phyloP scores from a whole-genome alignment of 2,888 invertebrate genomes.

The Choreutis nemorana region DNA sequence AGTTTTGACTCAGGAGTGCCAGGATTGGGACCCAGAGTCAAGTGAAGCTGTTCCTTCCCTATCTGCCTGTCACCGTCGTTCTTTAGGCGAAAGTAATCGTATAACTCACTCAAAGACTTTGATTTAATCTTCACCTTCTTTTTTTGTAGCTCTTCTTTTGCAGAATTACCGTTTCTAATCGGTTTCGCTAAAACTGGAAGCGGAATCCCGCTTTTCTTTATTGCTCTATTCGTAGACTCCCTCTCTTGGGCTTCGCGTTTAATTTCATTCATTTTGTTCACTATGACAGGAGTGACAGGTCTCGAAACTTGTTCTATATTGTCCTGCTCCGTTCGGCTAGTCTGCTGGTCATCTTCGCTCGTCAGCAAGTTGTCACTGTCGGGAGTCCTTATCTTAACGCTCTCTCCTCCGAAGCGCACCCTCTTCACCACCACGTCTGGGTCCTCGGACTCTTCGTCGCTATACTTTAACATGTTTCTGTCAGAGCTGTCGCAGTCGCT shows the following conservation, averaged over 20 bases:
- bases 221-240: conserved; percentile 20
- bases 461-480: conserved; percentile 64
- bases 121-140: conserved; percentile 49
- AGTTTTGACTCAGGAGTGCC: conserved; percentile 38
- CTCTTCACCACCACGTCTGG: conserved; percentile 68
- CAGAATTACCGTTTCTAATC: conserved; percentile 19
- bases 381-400: conserved; percentile 84
- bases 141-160: conserved; percentile 26
- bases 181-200: conserved; percentile 44
- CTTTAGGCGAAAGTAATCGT: conserved; percentile 55
- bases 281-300: conserved; percentile 25
- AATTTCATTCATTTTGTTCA: conserved; percentile 38
- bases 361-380: conserved; percentile 78
- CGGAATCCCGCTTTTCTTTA: conserved; percentile 49
- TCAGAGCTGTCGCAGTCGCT: conserved; percentile 56
- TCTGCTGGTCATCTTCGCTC: conserved; percentile 58
- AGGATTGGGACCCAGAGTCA: no score
- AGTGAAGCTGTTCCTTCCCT: conserved; percentile 29
- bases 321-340: conserved; percentile 17
- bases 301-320: conserved; percentile 24
- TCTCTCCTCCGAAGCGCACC: conserved; percentile 87
- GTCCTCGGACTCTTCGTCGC: conserved; percentile 70
- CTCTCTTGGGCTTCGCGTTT: conserved; percentile 33
- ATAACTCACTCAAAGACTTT: conserved; percentile 55
- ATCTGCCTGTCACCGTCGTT: conserved; percentile 27